Base-by-base conservation (phyloP, 2,113 vertebrate genomes). In the Clarias gariepinus region DNA sequence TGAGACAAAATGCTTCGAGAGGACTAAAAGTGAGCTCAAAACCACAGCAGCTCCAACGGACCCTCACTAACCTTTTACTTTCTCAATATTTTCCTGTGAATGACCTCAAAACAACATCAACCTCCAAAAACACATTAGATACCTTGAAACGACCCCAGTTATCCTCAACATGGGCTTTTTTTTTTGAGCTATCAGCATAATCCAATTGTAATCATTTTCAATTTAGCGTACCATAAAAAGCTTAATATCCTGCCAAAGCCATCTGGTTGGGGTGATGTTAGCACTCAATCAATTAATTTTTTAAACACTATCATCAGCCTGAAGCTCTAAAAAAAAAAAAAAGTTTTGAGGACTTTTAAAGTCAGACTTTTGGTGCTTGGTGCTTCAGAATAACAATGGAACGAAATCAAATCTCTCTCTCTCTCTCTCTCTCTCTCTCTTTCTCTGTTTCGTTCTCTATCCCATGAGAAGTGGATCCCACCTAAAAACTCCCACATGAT, bases 401-500 rank as follows among this genome's bases (percentile, higher is more conserved):
- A 69, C 15, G 25, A 33, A 71, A 85, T 83, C 30, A 33, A 83
- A 78, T 86, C 36, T 82, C 79, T 79, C 61, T 64, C 73, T 47
- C 47, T 91, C 76, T 83, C 30, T 86, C 83, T 86, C 57, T 91
- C 82, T 84, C 61, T n/a, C 30, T 55, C 60, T 78, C 61, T 52
- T 25, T 82, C 80, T 91, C 73, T 81, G 36, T 84, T 84, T 86
- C 55, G 89, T 83, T 84, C 64, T 30, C 74, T 15, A 85, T 86
- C 64, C 30, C n/a, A 58, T 66, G 25, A 66, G 91, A 90, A 91
- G 87, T 91, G 85, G 90, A 89, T 78, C 84, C 74, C 68, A 33
- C 84, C 60, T 55, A 77, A 77, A 68, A 66, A 79, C 71, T 84
- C 82, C 85, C 60, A 53, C 91, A 92, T 88, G 0, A 94, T 93